phyloP scores from a whole-genome alignment of 2,888 invertebrate genomes.

The Pristionchus maxplancki region DNA sequence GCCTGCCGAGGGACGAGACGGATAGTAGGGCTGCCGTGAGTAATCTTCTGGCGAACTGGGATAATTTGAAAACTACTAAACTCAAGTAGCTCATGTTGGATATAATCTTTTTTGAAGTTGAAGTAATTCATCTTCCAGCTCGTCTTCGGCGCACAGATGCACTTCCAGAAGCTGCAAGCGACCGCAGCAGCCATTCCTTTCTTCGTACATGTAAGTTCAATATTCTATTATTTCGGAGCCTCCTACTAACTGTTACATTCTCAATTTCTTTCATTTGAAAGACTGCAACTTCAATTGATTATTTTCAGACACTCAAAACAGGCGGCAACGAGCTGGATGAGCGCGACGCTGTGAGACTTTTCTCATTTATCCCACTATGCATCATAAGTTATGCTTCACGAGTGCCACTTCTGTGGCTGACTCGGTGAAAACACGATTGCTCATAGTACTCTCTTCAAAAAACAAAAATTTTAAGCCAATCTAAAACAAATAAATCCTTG shows the following conservation, averaged over 20 bases:
- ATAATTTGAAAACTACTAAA: no score
- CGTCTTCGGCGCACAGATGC: slow-evolving; percentile 19
- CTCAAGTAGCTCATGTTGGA: no score
- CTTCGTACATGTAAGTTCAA: neutral
- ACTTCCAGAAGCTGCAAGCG: neutral
- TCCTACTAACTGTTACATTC: no score
- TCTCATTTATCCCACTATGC: neutral
- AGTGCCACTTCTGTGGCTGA: neutral
- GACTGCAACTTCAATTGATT: neutral
- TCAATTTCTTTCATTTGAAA: no score
- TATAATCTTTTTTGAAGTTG: no score
- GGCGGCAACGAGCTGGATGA: slow-evolving; percentile 18
- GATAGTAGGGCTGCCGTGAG: neutral
- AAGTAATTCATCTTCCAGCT: no score
- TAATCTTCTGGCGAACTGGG: neutral
- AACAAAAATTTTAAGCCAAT: no score
- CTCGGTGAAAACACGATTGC: neutral
- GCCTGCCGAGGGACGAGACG: neutral
- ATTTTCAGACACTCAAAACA: neutral
- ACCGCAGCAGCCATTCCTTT: neutral
- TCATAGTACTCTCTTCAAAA: neutral
- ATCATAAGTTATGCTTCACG: neutral
- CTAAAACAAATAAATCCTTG: neutral
- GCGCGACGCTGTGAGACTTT: neutral
- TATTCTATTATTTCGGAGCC: neutral